phyloP scores from a whole-genome alignment of 2,797 vertebrate genomes.

The Poecilia gillii region DNA sequence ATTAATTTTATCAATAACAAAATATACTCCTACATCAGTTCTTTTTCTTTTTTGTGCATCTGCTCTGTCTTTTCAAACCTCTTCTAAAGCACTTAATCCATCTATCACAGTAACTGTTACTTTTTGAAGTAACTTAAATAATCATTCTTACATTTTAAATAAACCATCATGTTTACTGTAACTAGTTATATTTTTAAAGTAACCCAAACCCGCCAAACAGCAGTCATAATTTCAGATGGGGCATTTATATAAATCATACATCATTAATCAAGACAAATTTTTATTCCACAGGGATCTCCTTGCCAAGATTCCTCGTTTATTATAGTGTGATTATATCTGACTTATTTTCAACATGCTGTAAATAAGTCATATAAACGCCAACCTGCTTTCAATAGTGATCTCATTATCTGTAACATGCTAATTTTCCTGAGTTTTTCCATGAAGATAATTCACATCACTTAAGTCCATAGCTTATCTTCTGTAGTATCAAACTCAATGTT shows the following conservation, averaged over 20 bases:
- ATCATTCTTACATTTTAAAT: background rate
- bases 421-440: background rate
- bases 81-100: background rate
- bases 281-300: constrained; percentile 32
- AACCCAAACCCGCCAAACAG: background rate
- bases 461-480: constrained; percentile 37
- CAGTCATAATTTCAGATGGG: background rate
- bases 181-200: background rate
- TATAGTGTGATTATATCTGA: constrained; percentile 51
- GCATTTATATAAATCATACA: constrained; percentile 32
- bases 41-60: no score
- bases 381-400: constrained; percentile 8
- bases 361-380: constrained; percentile 29
- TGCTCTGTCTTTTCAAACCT: no score
- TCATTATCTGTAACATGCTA: background rate
- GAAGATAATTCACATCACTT: constrained; percentile 56
- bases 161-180: background rate
- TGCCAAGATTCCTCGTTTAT: constrained; percentile 25
- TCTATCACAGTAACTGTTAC: background rate
- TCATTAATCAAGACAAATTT: constrained; percentile 41
- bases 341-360: constrained; percentile 52
- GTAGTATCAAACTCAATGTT: constrained; percentile 48
- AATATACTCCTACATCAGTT: no score
- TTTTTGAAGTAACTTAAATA: background rate
- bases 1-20: no score